Evolutionary conservation across 2,113 vertebrate genomes (phyloP).

Genomic region (Clarias gariepinus): DNA sequence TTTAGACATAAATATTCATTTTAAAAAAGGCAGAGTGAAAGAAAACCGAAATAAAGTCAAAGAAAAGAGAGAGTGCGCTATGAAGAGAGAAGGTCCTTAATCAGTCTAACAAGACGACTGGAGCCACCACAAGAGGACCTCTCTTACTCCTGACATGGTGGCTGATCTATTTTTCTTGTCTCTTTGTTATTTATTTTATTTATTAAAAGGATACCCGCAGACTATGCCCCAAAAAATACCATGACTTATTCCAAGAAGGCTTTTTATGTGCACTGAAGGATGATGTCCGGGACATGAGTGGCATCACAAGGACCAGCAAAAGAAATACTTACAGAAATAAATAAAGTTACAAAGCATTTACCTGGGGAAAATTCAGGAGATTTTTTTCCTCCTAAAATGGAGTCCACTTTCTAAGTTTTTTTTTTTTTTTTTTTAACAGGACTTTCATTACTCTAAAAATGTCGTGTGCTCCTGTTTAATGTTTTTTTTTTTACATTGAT

Average conservation of each 20-base stretch:
- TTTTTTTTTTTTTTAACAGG: neutral
- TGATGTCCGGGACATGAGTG: neutral
- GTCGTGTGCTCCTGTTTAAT: too few species aligned
- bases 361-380: neutral
- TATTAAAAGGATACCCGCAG: neutral
- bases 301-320: neutral
- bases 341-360: neutral
- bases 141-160: neutral
- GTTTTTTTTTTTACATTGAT: too few species aligned
- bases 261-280: neutral
- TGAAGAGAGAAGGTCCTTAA: constrained; percentile 43
- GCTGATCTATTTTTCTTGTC: neutral
- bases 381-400: neutral
- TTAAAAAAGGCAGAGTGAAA: neutral
- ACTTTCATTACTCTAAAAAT: too few species aligned
- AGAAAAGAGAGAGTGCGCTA: neutral
- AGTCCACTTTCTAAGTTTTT: neutral
- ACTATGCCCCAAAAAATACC: neutral
- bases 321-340: neutral
- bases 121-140: constrained; percentile 21
- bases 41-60: neutral
- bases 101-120: constrained; percentile 57
- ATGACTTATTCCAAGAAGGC: neutral
- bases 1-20: too few species aligned
- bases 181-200: neutral